Evolutionary conservation across 2,797 vertebrate species (phyloP), one percentile per base, ranked within the genome.

Genomic region (Hydrocynus forskahlii): DNA sequence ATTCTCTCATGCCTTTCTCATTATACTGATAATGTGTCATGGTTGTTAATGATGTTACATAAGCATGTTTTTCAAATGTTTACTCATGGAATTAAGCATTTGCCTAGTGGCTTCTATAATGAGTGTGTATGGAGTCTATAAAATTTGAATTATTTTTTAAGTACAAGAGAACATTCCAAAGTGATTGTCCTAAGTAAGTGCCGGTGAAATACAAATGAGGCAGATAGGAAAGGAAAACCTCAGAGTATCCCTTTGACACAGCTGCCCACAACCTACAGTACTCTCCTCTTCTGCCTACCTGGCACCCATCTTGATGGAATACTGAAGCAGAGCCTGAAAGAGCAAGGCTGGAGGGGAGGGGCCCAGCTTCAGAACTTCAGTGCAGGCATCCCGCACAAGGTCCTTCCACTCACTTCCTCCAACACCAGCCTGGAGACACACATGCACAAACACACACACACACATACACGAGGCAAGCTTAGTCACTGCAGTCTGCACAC

Each of bases 311-410:
- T 97, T 99, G 71, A 88, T 89, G 50, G 89, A 91, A 88, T 94
- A 99, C 79, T 99, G 97, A 19, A 97, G 91, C 81, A 99, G 91
- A 0, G 96, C 96, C 92, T 98, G 98, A 60, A 98, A 90, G 19
- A 99, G 95, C 54, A 92, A 63, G 48, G 96, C 96, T 85, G 97
- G 55, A 0, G 97, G 96, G 59, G 93, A 97, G 7, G 93, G 90
- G 76, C 91, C 93, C 87, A 98, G 92, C 87, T 99, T 99, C 89
- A 97, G 84, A 76, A 93, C 96, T 91, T 99, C 97, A 48, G 93
- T 83, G 70, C 96, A 97, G 79, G 98, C 98, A 88, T 99, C 97
- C 50, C 93, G 90, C 77, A 97, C 94, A 87, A 99, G 93, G 72
- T 95, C 93, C 25, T 92, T 92, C 98, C 97, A 99, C 78, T 96